These are phyloP conservation scores for Micrasema longulum DNA, from an alignment of 1,140 invertebrate species.

Conservation along the genomic window DNA sequence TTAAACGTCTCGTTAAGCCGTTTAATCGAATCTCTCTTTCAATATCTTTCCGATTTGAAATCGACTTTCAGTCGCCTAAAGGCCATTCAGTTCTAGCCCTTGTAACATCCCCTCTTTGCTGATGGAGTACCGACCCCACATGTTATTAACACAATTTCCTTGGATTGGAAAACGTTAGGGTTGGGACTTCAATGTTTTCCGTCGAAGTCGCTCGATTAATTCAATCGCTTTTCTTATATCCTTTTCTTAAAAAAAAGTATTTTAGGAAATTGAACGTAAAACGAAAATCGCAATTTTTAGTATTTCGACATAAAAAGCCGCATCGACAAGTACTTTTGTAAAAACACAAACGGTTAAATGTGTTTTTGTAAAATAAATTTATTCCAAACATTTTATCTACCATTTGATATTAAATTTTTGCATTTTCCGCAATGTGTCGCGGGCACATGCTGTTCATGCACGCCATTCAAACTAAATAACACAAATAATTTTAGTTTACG, in stretches of 20 bases:
- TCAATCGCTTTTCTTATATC: slow-evolving; percentile 23
- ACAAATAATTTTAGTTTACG: background rate
- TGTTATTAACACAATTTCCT: slow-evolving; percentile 50
- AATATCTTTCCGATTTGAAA: slow-evolving; percentile 21
- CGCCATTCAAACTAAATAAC: background rate
- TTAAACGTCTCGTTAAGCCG: slow-evolving; percentile 5
- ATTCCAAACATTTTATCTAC: background rate
- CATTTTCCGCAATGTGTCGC: slow-evolving; percentile 10
- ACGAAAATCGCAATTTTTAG: background rate
- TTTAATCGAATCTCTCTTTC: slow-evolving; percentile 25
- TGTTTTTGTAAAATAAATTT: too few species aligned
- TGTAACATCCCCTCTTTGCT: background rate
- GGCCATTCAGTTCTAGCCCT: slow-evolving; percentile 14
- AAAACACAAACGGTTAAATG: too few species aligned
- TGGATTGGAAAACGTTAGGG: slow-evolving; percentile 32
- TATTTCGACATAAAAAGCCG: too few species aligned
- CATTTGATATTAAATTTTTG: background rate
- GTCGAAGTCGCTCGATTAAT: slow-evolving; percentile 31
- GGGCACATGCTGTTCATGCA: slow-evolving; percentile 1
- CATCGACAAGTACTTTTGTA: too few species aligned
- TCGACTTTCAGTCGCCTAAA: slow-evolving; percentile 35
- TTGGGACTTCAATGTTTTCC: slow-evolving; percentile 37
- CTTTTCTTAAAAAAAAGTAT: slow-evolving; percentile 3
- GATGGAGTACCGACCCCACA: slow-evolving; percentile 42
- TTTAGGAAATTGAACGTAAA: slow-evolving; percentile 23